Percentiles rank a stretch among this genome's conserved stretches.
These are phyloP conservation scores for Eubucco bourcierii DNA, from an alignment of 2,113 vertebrate genomes.

Conservation along the genomic window DNA sequence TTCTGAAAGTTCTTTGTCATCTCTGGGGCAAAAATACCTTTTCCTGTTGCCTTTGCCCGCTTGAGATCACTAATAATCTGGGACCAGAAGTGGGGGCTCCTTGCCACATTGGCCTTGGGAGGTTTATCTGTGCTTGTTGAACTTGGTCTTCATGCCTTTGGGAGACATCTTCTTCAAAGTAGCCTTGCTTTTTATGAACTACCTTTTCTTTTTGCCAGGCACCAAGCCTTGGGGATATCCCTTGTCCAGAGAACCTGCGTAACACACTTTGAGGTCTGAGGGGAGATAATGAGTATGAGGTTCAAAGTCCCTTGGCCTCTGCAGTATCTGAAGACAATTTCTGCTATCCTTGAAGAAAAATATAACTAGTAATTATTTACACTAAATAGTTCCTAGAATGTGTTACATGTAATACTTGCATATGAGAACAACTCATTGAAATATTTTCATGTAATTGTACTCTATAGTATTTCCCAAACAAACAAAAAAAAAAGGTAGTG, in stretches of 20 bases:
- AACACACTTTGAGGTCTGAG: background rate
- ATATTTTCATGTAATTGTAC: background rate
- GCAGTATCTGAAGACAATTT: background rate
- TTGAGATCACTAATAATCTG: background rate
- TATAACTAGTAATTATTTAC: background rate
- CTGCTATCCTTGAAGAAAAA: background rate
- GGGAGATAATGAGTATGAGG: rapidly evolving
- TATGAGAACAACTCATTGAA: background rate
- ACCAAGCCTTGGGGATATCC: background rate
- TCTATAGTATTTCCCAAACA: background rate
- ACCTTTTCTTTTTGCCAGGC: background rate
- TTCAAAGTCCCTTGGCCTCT: background rate
- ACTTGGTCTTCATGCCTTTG: background rate
- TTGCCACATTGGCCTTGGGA: background rate
- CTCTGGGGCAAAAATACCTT: background rate
- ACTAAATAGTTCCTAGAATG: background rate
- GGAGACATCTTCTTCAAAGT: background rate
- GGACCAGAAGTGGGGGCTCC: background rate
- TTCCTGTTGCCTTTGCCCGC: background rate
- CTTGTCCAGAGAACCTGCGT: background rate
- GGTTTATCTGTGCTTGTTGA: background rate
- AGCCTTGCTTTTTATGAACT: background rate
- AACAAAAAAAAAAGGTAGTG: background rate
- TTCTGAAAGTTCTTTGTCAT: background rate
- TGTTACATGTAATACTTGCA: background rate